Base-by-base conservation (phyloP, 1,140 invertebrate genomes). In the Danaus melanippus region DNA sequence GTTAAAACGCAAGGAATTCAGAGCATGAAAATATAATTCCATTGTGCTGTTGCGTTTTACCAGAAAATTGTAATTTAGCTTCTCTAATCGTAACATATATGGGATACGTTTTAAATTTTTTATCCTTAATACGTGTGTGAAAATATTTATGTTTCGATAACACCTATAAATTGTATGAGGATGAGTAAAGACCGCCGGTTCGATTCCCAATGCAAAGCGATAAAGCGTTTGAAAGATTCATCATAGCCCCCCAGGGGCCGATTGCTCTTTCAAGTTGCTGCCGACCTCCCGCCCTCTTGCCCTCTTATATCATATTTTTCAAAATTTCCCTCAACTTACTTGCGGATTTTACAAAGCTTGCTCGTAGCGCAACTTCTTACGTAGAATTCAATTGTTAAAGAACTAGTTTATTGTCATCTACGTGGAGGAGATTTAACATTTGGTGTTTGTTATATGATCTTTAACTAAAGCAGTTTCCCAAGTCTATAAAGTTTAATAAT, bases 181-280 rank as follows among this genome's bases (percentile, higher is more conserved):
- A 60, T 60, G 53, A 60, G 53, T 60, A 60, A 55, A 58, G 57
- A 59, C 60, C 52, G 52, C 54, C 50, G 73, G 65, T 78, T 78
- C 76, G 76, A 76, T 75, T 78, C 74, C 59, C 71, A 70, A 76
- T 79, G 74, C 74, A 74, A 71, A 70, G 69, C 79, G 75, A 79
- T 82, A 78, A 79, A 79, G 71, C 75, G 79, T 76, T 71, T 79
- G 71, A 78, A 79, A 79, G 76, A 82, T 82, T 82, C 79, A 82
- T 82, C 76, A 78, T 67, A 60, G 69, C 73, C 58, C 78, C 63
- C 76, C 11, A 53, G 75, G 71, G 76, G 64, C 54, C 75, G 66
- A 82, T 82, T 78, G 62, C 74, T 81, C 70, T 77, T 76, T 69
- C 50, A 79, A 81, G 61, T 81, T 79, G 75, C 66, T 66, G 68